Evolutionary conservation across 2,888 invertebrate species (phyloP).

Genomic region (Globia sparganii): DNA sequence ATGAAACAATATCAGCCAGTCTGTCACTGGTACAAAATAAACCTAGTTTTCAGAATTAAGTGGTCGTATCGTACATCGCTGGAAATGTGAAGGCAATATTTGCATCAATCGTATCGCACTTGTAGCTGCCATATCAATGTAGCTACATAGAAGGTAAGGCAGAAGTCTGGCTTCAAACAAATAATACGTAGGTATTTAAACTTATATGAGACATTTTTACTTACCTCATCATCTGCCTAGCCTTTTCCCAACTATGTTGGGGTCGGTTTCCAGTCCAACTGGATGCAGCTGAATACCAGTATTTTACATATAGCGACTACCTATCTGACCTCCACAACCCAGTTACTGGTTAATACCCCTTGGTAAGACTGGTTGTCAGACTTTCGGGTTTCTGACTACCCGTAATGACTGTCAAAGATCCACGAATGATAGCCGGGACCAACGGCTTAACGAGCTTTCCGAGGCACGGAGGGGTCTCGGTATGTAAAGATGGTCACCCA

Average conservation of each 20-base stretch:
- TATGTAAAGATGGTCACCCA: no score
- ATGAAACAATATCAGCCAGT: neutral
- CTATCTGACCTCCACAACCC: no score
- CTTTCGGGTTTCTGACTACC: no score
- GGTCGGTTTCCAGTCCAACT: no score
- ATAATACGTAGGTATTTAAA: neutral
- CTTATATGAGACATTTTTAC: neutral
- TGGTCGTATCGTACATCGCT: conserved; percentile 9
- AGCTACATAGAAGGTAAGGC: neutral
- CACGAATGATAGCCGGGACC: no score
- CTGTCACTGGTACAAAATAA: conserved; percentile 29
- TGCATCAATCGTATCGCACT: conserved; percentile 56
- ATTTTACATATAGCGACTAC: no score
- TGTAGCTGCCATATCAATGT: conserved; percentile 38
- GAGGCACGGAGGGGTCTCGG: no score
- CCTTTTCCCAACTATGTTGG: no score
- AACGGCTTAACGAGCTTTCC: no score
- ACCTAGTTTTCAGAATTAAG: conserved; percentile 35
- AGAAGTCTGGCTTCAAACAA: conserved; percentile 27
- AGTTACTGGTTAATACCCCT: neutral
- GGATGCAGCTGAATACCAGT: no score
- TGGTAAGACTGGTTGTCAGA: neutral
- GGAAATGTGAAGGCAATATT: conserved; percentile 48
- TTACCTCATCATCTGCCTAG: neutral
- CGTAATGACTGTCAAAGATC: no score